A percentile compares a stretch with the other conserved stretches of the same genome.
phyloP scores from a whole-genome alignment of 2,113 vertebrate genomes.

The Conger conger region DNA sequence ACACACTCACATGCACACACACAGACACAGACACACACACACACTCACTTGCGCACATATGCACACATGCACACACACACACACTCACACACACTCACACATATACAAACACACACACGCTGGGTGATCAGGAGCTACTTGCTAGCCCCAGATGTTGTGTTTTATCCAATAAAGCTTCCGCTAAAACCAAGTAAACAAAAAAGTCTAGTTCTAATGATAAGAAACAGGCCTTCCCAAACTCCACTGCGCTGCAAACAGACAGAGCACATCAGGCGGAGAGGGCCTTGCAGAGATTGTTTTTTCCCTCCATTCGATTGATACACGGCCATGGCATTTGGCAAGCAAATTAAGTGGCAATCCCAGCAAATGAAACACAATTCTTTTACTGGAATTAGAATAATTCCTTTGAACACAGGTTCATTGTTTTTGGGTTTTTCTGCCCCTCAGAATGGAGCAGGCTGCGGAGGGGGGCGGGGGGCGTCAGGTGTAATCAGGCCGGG shows the following conservation, averaged over 20 bases:
- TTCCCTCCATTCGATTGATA: slow-evolving; percentile 58
- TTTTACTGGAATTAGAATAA: slow-evolving; percentile 24
- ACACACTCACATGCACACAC: background rate
- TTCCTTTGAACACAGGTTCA: slow-evolving; percentile 7
- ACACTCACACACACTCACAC: no score
- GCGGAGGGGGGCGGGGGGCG: slow-evolving; percentile 11
- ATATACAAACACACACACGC: background rate
- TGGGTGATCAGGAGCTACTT: slow-evolving; percentile 34
- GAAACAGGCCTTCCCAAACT: slow-evolving; percentile 52
- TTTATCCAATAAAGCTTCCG: slow-evolving; percentile 61
- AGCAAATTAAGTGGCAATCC: slow-evolving; percentile 25
- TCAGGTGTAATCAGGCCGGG: slow-evolving; percentile 34
- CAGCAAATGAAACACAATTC: slow-evolving; percentile 11
- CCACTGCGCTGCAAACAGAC: slow-evolving; percentile 44
- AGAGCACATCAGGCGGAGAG: slow-evolving; percentile 54
- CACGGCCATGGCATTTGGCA: slow-evolving; percentile 47
- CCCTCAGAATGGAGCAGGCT: background rate
- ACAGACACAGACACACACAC: slow-evolving; percentile 1
- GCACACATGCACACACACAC: no score
- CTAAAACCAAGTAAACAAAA: slow-evolving; percentile 57
- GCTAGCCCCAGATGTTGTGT: slow-evolving; percentile 61
- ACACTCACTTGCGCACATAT: no score
- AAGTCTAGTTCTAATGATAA: slow-evolving; percentile 59
- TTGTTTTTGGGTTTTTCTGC: background rate
- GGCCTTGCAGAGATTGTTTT: slow-evolving; percentile 64